phyloP scores from a whole-genome alignment of 2,113 vertebrate genomes.

The Colossoma macropomum region DNA sequence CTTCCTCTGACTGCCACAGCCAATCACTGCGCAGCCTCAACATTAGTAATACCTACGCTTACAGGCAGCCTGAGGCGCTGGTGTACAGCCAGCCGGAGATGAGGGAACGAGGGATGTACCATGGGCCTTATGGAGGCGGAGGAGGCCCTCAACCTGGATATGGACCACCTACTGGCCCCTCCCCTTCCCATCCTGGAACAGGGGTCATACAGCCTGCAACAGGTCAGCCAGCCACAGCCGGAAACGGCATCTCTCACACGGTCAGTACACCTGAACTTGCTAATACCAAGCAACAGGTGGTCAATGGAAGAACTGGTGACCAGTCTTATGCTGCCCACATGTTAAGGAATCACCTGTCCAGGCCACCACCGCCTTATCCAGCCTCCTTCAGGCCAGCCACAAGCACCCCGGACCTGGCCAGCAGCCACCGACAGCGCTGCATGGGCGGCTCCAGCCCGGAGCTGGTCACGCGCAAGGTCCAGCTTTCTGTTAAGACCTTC shows the following conservation, averaged over 20 bases:
- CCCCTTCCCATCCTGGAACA: conserved; percentile 73
- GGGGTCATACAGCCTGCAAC: conserved; percentile 47
- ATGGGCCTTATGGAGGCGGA: conserved; percentile 70
- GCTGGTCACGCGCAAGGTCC: conserved; percentile 92
- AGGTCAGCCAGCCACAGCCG: conserved; percentile 65
- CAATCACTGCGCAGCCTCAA: conserved; percentile 95
- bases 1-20: conserved; percentile 87
- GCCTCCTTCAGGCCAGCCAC: conserved; percentile 88
- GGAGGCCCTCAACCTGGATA: conserved; percentile 24
- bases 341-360: conserved; percentile 86
- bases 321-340: conserved; percentile 74
- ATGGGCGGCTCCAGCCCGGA: conserved; percentile 93
- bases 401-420: conserved; percentile 94
- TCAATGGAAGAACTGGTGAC: conserved; percentile 78
- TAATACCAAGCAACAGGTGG: conserved; percentile 81
- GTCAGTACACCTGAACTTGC: conserved; percentile 92
- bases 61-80: conserved; percentile 88
- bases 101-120: conserved; percentile 83
- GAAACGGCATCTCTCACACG: conserved; percentile 91
- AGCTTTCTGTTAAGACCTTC: conserved; percentile 95
- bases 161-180: conserved; percentile 61
- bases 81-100: conserved; percentile 98
- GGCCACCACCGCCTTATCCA: conserved; percentile 91
- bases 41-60: conserved; percentile 90
- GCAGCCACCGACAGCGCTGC: conserved; percentile 89